These are phyloP conservation scores for Drosophila paramelanica DNA, from an alignment of 2,888 invertebrate species.

Conservation along the genomic window DNA sequence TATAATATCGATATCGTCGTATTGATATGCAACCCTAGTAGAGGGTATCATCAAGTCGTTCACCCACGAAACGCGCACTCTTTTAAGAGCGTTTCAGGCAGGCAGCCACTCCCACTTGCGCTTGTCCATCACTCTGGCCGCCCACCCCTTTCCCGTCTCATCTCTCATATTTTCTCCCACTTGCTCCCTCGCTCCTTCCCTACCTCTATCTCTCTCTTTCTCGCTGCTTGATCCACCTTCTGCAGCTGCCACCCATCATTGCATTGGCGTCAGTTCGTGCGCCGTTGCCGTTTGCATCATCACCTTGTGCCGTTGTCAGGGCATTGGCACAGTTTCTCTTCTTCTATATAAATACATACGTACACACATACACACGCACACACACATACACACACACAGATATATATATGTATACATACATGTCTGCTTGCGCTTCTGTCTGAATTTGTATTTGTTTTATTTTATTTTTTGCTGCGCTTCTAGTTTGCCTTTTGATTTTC, in stretches of 20 bases:
- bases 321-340: constrained; percentile 83
- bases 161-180: not conserved
- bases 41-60: constrained; percentile 6
- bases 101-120: constrained; percentile 2
- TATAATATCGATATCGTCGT: too few species aligned
- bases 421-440: constrained; percentile 15
- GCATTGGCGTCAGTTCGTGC: constrained; percentile 69
- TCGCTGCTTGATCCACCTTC: not conserved
- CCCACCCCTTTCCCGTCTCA: not conserved
- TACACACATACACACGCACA: constrained; percentile 19
- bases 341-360: constrained; percentile 35
- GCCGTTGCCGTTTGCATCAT: constrained; percentile 77
- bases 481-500: constrained; percentile 59
- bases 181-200: not conserved
- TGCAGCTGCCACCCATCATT: constrained; percentile 41
- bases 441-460: constrained; percentile 46
- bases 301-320: constrained; percentile 84
- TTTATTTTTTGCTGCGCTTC: constrained; percentile 40
- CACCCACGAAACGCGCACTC: not conserved
- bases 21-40: not conserved
- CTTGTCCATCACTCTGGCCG: not conserved
- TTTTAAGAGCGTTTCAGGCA: not conserved
- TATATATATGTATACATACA: not conserved
- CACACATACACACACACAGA: constrained; percentile 22
- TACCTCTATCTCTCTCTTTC: not conserved